Evolutionary conservation across 2,113 vertebrate species (phyloP).

Genomic region (Oxyruncus cristatus): DNA sequence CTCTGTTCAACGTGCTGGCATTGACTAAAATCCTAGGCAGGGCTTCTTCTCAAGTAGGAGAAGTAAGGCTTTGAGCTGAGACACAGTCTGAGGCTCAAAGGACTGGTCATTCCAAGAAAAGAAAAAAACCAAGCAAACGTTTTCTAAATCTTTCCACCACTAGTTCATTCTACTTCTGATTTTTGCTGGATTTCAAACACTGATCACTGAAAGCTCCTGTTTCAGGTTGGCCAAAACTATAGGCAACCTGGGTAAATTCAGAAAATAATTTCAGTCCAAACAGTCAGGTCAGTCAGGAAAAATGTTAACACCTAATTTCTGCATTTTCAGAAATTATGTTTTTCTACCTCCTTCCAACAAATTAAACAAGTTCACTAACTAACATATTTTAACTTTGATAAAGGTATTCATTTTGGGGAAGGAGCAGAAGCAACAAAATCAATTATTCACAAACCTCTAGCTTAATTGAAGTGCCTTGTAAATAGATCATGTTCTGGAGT

Average conservation of each 20-base stretch:
- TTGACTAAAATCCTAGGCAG: neutral
- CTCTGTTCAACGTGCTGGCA: fast-evolving
- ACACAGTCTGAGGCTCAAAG: neutral
- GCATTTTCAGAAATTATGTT: neutral
- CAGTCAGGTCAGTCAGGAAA: neutral
- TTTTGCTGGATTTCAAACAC: neutral
- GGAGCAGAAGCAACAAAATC: neutral
- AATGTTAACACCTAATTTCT: neutral
- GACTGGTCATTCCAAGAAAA: neutral
- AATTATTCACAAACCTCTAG: neutral
- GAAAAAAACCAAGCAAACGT: neutral
- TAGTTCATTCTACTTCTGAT: neutral
- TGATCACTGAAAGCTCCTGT: neutral
- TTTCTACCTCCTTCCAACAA: neutral
- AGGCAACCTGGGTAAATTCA: neutral
- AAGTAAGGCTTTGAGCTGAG: neutral
- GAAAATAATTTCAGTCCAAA: neutral
- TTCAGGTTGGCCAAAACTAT: neutral
- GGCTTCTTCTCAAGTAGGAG: neutral
- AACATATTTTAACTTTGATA: neutral
- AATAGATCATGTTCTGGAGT: neutral
- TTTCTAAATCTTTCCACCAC: neutral
- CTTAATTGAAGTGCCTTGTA: neutral
- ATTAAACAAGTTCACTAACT: neutral
- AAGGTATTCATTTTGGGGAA: neutral